These are phyloP conservation scores for Daphoenositta chrysoptera DNA, from an alignment of 2,113 vertebrate species.

Conservation along the genomic window DNA sequence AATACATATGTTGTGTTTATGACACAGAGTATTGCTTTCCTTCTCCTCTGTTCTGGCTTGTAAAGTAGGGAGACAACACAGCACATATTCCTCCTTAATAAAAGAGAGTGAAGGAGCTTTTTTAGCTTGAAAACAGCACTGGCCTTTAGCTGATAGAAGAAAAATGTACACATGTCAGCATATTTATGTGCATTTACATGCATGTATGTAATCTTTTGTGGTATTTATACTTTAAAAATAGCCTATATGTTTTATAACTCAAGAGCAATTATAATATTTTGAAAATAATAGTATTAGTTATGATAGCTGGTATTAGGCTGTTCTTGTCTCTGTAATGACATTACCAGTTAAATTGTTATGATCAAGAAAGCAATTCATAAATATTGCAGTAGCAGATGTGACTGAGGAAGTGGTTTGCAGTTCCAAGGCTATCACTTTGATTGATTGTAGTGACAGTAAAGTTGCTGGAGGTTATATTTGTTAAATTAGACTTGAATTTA, in stretches of 20 bases:
- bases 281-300: not conserved
- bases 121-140: not conserved
- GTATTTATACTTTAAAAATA: not conserved
- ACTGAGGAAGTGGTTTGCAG: not conserved
- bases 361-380: slow-evolving; percentile 5
- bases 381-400: not conserved
- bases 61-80: not conserved
- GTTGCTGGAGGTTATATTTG: slow-evolving; percentile 25
- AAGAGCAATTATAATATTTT: not conserved
- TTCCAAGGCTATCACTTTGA: not conserved
- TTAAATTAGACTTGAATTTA: slow-evolving; percentile 1
- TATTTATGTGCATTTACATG: not conserved
- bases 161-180: not conserved
- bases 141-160: not conserved
- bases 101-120: not conserved
- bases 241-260: not conserved
- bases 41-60: not conserved
- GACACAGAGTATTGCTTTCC: not conserved
- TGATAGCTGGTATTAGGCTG: not conserved
- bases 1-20: not conserved
- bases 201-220: not conserved
- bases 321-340: not conserved
- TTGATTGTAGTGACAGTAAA: not conserved
- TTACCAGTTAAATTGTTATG: not conserved
- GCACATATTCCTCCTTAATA: not conserved